Evolutionary conservation across 2,113 vertebrate species (phyloP), one percentile per base, ranked within the genome.

Genomic region (Panthera tigris): DNA sequence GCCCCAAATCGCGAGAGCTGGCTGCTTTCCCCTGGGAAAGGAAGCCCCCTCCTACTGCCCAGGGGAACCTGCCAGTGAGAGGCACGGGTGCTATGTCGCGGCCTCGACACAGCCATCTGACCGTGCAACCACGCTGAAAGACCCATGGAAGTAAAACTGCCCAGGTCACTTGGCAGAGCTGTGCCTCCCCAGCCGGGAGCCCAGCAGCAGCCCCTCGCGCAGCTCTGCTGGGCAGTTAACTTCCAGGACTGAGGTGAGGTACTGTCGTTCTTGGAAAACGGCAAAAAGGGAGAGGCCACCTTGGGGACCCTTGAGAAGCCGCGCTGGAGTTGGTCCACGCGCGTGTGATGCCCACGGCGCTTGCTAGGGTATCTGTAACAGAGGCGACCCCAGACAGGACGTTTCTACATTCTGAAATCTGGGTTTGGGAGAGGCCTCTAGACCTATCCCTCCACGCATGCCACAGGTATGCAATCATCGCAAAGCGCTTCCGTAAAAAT

Each of bases 1-100:
- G 1, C 50, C 74, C n/a, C 18, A n/a, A 21, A 7, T 31, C 1
- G 1, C 3, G 5, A 5, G 15, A 23, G 50, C 29, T 14, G 1
- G 63, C 61, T 5, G 8, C 4, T 25, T 45, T 50, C 71, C 39
- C 2, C 0, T 6, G 21, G 84, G 39, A 16, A 13, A 69, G 21
- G 41, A 55, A 27, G 4, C 33, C 50, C 21, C 0, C 36, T 41
- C 5, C 3, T 1, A 48, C 15, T 23, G 69, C 27, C 74, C 12
- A 13, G 9, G 1, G 52, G 69, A 11, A 74, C 57, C 31, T 10
- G 39, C 78, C 52, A 31, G 5, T 27, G 10, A 71, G 10, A 50
- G 27, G 69, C 15, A 5, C 0, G 2, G 82, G 39, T 18, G 36
- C 25, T 14, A 39, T 5, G 21, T 74, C 10, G 1, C 1, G 1